These are phyloP conservation scores for Ia io DNA, from an alignment of 2,113 vertebrate species.

Conservation along the genomic window DNA sequence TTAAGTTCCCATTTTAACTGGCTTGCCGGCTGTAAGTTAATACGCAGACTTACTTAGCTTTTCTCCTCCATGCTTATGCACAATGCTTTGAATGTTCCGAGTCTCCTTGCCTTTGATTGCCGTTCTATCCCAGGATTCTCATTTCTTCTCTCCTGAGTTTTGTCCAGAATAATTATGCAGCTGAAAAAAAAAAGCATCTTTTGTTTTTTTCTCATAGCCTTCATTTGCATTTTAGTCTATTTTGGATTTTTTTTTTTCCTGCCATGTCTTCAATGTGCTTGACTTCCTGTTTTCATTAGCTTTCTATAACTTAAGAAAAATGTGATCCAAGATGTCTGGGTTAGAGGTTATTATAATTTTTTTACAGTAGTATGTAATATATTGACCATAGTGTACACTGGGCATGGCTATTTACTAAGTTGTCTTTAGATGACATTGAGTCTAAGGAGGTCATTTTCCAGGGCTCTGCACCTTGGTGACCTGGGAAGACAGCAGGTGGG, in stretches of 20 bases:
- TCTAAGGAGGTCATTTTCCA: neutral
- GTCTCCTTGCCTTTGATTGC: conserved; percentile 44
- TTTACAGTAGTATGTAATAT: neutral
- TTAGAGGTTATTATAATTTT: neutral
- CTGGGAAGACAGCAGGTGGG: neutral
- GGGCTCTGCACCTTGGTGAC: neutral
- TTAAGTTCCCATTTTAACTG: neutral
- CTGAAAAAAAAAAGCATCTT: conserved; percentile 28
- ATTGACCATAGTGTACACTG: neutral
- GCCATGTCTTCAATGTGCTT: neutral
- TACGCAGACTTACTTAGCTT: neutral
- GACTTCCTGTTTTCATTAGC: conserved; percentile 59
- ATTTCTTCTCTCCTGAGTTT: conserved; percentile 61
- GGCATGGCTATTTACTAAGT: neutral
- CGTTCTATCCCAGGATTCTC: neutral
- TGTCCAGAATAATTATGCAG: conserved; percentile 16
- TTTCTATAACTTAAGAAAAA: conserved; percentile 38
- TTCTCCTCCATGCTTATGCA: neutral
- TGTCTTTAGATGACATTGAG: neutral
- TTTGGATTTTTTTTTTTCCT: conserved; percentile 59
- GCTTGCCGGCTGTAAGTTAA: neutral
- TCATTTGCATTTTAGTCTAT: conserved; percentile 31
- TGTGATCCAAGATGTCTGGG: neutral
- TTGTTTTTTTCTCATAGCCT: conserved; percentile 54
- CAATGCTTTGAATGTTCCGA: neutral